Base-by-base conservation (phyloP, 2,797 vertebrate genomes). In the Eidolon dupreanum region DNA sequence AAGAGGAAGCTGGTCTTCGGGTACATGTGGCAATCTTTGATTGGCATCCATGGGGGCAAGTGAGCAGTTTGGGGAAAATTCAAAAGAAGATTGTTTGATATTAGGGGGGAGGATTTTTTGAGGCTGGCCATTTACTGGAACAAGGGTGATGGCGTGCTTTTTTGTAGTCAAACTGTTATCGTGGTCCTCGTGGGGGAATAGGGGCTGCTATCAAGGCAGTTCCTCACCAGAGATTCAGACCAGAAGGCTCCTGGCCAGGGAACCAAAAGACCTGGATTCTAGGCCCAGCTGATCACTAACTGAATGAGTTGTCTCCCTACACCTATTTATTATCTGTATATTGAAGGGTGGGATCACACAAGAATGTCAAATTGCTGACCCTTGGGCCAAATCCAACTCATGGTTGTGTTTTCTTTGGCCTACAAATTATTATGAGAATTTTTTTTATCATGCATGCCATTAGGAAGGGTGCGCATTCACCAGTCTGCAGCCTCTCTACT, bases 371-470 rank as follows among this genome's bases (percentile, higher is more conserved):
- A 83, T 43, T 73, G 33, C 68, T 94, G 61, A 88, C 38, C 28
- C 22, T 68, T 91, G 38, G 43, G 66, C 51, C 89, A 96, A 61
- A 88, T 81, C 63, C 90, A 92, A 63, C 49, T n/a, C 88, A 41
- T 15, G 53, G 36, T 22, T 85, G n/a, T 83, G 89, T 96, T 93
- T 93, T 83, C 68, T 96, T 94, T 92, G 74, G 22, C 68, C 68
- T 82, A 8, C n/a, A 55, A 36, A 66, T 89, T 28, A 74, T 88
- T 70, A 49, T 77, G 61, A 75, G 63, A 33, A 51, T 70, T 70
- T 53, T 53, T 65, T 65, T 59, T 8, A 41, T 59, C 94, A 89
- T 68, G 59, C 68, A 19, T 71, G 63, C 43, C 59, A 3, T 65
- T 12, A 19, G 68, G 51, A 84, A 55, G 70, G 46, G 22, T 43